Evolutionary conservation across 2,113 vertebrate species (phyloP), one percentile per base, ranked within the genome.

Genomic region (Oreochromis niloticus): DNA sequence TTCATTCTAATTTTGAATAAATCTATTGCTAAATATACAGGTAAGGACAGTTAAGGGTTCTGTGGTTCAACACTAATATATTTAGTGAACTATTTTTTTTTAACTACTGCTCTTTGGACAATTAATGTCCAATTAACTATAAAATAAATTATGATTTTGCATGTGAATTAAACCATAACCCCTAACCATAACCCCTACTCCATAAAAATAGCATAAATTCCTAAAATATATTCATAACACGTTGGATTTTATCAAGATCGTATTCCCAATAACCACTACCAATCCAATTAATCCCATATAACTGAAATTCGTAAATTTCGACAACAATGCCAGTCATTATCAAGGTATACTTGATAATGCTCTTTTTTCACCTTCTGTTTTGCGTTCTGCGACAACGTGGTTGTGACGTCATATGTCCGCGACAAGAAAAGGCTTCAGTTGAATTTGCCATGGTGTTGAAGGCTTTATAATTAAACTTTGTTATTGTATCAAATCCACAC

Each of bases 361-460:
- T 2, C 22, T 16, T 71, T 46, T 27, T 46, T 46, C 41, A 27
- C 19, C 11, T 71, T 24, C 16, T 27, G 22, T 75, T 48, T 30
- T 73, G 22, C 14, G 22, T 17, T 73, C 2, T 48, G 68, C 50
- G 83, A 73, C 75, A 12, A 2, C 16, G 1, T 3, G 1, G 0
- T 4, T 1, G 1, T 85, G 52, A 93, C 93, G 93, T 94, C 52
- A 90, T 8, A 41, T 61, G 1, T 68, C 8, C 4, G 94, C 92
- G 92, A 93, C 94, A 9, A 1, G 7, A 57, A 32, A 13, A 81
- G 1, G 19, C 41, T 82, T 16, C 12, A 4, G 16, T 7, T 19
- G 32, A 46, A 55, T 5, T 13, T 3, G 0, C 1, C 3, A 8
- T 85, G 4, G 24, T 66, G 34, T 6, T 34, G 2, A 13, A 12